phyloP scores from a whole-genome alignment of 2,113 vertebrate genomes.

The Atractosteus spatula region DNA sequence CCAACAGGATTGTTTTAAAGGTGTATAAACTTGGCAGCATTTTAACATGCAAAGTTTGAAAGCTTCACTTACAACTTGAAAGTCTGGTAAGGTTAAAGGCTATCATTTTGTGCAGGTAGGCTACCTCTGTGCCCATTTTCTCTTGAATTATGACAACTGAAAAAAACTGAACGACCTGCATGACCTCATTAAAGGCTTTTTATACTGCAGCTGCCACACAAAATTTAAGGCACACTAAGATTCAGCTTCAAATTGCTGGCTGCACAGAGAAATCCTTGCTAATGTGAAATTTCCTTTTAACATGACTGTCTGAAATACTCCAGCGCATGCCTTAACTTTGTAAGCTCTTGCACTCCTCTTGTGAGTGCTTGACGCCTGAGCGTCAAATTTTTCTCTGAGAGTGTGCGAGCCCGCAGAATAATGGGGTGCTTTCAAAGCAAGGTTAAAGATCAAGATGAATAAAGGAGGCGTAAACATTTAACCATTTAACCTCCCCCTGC shows the following conservation, averaged over 20 bases:
- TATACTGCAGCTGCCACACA: no score
- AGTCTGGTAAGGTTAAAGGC: no score
- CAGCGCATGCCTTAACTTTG: slow-evolving; percentile 15
- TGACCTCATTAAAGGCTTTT: no score
- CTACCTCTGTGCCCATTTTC: no score
- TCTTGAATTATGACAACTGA: no score
- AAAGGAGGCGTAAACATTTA: not conserved
- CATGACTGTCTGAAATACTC: slow-evolving; percentile 38
- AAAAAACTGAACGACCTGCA: no score
- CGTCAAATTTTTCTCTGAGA: not conserved
- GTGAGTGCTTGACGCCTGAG: not conserved
- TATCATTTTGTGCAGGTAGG: no score
- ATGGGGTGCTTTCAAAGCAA: not conserved
- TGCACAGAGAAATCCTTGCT: slow-evolving; percentile 23
- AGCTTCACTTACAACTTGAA: no score
- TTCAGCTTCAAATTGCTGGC: not conserved
- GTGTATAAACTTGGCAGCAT: no score
- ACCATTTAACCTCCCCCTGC: not conserved
- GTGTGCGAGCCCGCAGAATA: not conserved
- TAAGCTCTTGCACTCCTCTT: not conserved
- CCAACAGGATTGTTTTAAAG: no score
- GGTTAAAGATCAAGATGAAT: not conserved
- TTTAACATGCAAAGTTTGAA: no score
- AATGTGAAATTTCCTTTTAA: slow-evolving; percentile 18
- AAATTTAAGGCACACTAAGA: not conserved